phyloP scores from a whole-genome alignment of 2,797 vertebrate species.

The Pangasius larnaudii region DNA sequence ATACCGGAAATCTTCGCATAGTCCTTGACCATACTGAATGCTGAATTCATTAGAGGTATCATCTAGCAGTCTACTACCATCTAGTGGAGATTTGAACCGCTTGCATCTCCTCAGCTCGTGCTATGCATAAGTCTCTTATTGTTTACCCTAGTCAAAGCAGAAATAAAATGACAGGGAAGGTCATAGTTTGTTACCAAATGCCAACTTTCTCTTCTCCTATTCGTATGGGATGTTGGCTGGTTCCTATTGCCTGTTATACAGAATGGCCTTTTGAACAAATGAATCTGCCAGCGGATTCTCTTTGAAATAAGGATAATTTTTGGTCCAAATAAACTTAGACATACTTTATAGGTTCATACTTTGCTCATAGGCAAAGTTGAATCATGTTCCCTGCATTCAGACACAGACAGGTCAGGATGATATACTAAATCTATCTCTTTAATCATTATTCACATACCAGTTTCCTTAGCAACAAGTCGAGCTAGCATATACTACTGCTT shows the following conservation, averaged over 20 bases:
- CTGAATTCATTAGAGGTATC: not conserved
- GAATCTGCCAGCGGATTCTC: no score
- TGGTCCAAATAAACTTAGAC: not conserved
- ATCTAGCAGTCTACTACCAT: slow-evolving; percentile 53
- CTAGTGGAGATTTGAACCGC: slow-evolving; percentile 57
- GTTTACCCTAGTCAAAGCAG: not conserved
- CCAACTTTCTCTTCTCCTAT: slow-evolving; percentile 31
- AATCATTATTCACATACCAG: not conserved
- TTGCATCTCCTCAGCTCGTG: not conserved
- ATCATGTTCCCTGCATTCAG: not conserved
- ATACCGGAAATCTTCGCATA: not conserved
- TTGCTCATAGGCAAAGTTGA: not conserved
- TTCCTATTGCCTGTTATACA: slow-evolving; percentile 37
- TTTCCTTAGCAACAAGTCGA: slow-evolving; percentile 21
- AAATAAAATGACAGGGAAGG: slow-evolving; percentile 39
- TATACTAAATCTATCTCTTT: not conserved
- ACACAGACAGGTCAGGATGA: not conserved
- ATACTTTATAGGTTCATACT: no score
- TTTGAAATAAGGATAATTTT: not conserved
- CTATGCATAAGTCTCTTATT: not conserved
- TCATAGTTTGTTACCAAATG: slow-evolving; percentile 38
- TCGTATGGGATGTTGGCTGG: slow-evolving; percentile 29
- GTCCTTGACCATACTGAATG: not conserved
- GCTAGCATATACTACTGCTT: not conserved
- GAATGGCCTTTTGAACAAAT: not conserved